A percentile compares a stretch with the other conserved stretches of the same genome.
Evolutionary conservation across 2,113 vertebrate genomes (phyloP).

Genomic region (Sorex araneus): DNA sequence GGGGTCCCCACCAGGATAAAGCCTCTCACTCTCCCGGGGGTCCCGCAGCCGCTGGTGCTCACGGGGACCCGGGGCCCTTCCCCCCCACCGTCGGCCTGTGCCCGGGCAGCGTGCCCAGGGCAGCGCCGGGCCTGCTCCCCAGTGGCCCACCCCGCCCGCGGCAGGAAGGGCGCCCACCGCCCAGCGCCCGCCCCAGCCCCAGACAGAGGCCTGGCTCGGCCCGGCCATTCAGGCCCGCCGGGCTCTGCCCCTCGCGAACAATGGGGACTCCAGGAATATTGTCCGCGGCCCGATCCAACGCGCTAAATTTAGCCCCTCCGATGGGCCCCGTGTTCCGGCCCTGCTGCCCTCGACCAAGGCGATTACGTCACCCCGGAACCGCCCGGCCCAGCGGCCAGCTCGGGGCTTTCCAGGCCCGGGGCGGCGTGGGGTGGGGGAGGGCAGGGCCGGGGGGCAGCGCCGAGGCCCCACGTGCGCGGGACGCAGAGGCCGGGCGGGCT

Average conservation of each 20-base stretch:
- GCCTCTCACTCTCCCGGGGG: neutral
- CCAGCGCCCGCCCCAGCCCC: constrained; percentile 68
- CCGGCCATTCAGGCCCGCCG: constrained; percentile 87
- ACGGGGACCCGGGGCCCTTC: neutral
- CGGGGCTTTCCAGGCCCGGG: constrained; percentile 88
- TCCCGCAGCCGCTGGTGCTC: neutral
- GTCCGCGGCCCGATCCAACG: constrained; percentile 89
- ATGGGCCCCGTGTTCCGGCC: constrained; percentile 90
- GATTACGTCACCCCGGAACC: constrained; percentile 89
- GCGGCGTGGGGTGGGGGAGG: constrained; percentile 67
- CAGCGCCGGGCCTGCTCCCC: too few species aligned
- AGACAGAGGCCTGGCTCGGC: constrained; percentile 89
- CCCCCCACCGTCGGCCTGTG: neutral
- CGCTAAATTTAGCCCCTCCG: constrained; percentile 91
- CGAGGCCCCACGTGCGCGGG: too few species aligned
- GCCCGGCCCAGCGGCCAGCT: constrained; percentile 78
- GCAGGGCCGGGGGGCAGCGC: neutral
- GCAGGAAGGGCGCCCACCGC: neutral
- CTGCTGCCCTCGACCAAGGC: constrained; percentile 83
- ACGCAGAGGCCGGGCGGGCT: constrained; percentile 53
- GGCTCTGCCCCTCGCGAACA: constrained; percentile 90
- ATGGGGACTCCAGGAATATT: constrained; percentile 91
- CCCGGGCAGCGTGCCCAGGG: too few species aligned
- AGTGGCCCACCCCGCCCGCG: neutral
- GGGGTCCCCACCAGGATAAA: too few species aligned